Percentiles rank a stretch among this genome's conserved stretches.
These are phyloP conservation scores for Pseudomugil gertrudae DNA, from an alignment of 2,797 vertebrate genomes.

Conservation along the genomic window DNA sequence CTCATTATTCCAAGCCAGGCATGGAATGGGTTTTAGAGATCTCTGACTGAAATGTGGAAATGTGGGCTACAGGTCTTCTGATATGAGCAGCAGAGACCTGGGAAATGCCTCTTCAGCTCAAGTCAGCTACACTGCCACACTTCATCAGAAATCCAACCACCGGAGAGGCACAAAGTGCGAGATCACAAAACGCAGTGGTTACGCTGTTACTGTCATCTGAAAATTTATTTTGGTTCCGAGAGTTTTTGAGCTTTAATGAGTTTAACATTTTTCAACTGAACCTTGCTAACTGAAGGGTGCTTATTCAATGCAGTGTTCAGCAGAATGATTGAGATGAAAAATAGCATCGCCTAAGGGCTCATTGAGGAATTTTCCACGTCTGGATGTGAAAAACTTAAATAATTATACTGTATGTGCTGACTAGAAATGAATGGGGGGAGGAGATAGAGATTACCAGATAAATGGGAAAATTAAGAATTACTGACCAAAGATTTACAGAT, in stretches of 20 bases:
- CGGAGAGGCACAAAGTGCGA: conserved; percentile 4
- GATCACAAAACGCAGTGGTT: conserved; percentile 37
- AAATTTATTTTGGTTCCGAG: conserved; percentile 55
- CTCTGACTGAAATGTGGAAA: conserved; percentile 54
- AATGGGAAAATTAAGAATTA: not conserved
- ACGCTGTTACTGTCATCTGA: conserved; percentile 22
- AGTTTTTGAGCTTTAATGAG: conserved; percentile 55
- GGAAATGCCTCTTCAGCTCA: conserved; percentile 41
- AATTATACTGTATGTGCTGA: conserved; percentile 21
- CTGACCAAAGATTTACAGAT: not conserved
- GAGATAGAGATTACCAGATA: not conserved
- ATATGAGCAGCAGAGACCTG: conserved; percentile 38
- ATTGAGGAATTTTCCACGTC: conserved; percentile 51
- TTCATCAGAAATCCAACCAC: conserved; percentile 22
- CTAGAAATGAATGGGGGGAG: not conserved
- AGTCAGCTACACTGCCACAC: conserved; percentile 28
- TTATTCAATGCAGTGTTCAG: conserved; percentile 48
- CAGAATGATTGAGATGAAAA: conserved; percentile 53
- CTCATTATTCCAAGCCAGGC: conserved; percentile 75
- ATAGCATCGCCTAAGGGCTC: conserved; percentile 50
- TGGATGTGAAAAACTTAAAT: conserved; percentile 33
- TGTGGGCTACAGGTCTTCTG: conserved; percentile 51
- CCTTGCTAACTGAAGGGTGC: conserved; percentile 59
- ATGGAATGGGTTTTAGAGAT: conserved; percentile 73
- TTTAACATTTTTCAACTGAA: conserved; percentile 42